Percentiles rank a stretch among this genome's conserved stretches.
Conservation (phyloP, 2,113 vertebrate species). For the Geococcyx californianus region DNA sequence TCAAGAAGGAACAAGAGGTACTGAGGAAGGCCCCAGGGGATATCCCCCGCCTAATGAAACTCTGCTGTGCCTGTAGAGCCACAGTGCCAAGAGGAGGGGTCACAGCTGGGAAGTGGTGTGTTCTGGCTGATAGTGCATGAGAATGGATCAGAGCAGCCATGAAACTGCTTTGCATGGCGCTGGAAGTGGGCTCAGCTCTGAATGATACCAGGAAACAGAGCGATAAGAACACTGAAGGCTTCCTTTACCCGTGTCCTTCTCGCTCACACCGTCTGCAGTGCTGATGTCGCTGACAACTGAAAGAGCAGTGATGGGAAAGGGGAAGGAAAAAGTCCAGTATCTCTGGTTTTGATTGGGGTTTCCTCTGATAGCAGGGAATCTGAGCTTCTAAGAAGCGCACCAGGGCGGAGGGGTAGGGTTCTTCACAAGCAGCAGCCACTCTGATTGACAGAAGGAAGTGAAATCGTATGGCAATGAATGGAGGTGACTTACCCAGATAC, state of each 20-base stretch:
- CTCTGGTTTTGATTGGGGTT: neutral
- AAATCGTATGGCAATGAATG: neutral
- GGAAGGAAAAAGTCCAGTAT: neutral
- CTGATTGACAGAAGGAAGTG: slow-evolving; percentile 14
- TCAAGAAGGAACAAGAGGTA: neutral
- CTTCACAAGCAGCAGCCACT: neutral
- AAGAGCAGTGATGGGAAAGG: neutral
- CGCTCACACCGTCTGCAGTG: neutral
- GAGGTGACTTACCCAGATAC: neutral
- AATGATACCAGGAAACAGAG: neutral
- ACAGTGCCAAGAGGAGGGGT: neutral
- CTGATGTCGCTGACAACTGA: neutral
- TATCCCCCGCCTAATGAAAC: neutral
- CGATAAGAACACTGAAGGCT: neutral
- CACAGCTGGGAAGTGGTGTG: neutral
- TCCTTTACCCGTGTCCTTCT: neutral
- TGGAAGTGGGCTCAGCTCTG: neutral
- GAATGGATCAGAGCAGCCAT: neutral
- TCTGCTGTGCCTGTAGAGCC: neutral
- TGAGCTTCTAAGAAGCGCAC: neutral
- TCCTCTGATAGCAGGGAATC: neutral
- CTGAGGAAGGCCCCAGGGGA: neutral
- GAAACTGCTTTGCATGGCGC: neutral
- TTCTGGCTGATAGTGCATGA: neutral
- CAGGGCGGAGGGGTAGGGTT: neutral